Percentiles rank a stretch among this genome's conserved stretches.
Evolutionary conservation across 2,113 vertebrate genomes (phyloP).

Genomic region (Neogale vison): DNA sequence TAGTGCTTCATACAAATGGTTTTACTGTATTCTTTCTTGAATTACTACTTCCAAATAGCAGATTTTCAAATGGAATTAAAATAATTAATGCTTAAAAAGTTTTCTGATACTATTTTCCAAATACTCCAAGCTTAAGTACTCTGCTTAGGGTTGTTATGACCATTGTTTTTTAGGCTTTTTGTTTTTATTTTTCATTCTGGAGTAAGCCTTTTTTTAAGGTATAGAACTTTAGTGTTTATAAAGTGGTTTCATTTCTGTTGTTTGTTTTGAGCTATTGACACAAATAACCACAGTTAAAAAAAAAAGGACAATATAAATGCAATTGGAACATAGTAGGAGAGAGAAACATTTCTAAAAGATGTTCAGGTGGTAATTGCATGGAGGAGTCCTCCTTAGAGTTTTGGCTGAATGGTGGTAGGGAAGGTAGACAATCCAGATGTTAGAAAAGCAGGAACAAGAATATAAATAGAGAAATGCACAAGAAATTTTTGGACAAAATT

Average conservation of each 20-base stretch:
- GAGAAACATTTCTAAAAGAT: neutral
- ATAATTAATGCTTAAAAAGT: neutral
- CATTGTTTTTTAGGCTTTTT: neutral
- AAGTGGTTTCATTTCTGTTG: neutral
- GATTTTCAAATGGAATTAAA: conserved; percentile 17
- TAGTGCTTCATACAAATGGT: neutral
- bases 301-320: neutral
- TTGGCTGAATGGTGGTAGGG: neutral
- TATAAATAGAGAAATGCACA: neutral
- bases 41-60: neutral
- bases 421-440: neutral
- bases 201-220: neutral
- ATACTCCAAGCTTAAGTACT: neutral
- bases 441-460: neutral
- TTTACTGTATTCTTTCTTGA: neutral
- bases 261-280: conserved; percentile 23
- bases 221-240: conserved; percentile 27
- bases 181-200: neutral
- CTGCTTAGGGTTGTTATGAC: neutral
- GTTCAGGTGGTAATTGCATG: neutral
- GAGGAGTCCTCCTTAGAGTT: neutral
- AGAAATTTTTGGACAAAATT: neutral
- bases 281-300: neutral
- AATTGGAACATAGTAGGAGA: neutral
- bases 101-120: conserved; percentile 21